Base-by-base conservation (phyloP, 2,888 invertebrate genomes). In the Hydrotaea cyrtoneurina region DNA sequence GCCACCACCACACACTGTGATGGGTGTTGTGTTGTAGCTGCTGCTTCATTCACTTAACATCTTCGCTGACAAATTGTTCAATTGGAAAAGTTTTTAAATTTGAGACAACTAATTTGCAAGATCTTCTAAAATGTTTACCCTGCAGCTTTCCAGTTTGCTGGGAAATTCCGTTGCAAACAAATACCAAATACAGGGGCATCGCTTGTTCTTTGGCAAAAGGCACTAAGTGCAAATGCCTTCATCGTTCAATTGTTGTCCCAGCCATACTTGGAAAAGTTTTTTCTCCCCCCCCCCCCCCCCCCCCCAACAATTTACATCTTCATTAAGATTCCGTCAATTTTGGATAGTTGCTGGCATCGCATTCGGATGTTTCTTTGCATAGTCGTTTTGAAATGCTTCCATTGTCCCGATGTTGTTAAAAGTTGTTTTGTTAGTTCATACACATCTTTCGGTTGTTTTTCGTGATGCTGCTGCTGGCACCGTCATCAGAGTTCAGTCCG, bases 231-330 rank as follows among this genome's bases (percentile, higher is more conserved):
- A 59, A 59, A 59, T 59, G 26, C 26, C 59, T 26, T 59, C 50
- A 50, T 15, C 13, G 50, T 50, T 59, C 59, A 26, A 59, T 59
- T 59, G 15, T 23, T 26, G 23, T 23, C 26, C 0, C 59, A 23
- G 26, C 11, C 7, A 39, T 39, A 39, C 39, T 39, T 39, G 13
- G 26, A 59, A 59, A 59, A 59, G 23, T 59, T 59, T 13, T 59
- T 31, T 10, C 15, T 26, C 10, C 15, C 55, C 19, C 26, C 23
- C 10, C 13, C 59, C 15, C 15, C 10, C 15, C 55, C 19, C 26
- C 23, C 10, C 13, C 59, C 26, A 59, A 59, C 59, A 59, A 59
- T 59, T 59, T 66, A 66, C 66, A 66, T 66, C 43, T 66, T 66
- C 66, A 43, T 66, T 39, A 43, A 39, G 66, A 36, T 66, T 43